Percentiles rank a stretch among this genome's conserved stretches.
Evolutionary conservation across 2,797 vertebrate genomes (phyloP).

Genomic region (Myioborus miniatus): DNA sequence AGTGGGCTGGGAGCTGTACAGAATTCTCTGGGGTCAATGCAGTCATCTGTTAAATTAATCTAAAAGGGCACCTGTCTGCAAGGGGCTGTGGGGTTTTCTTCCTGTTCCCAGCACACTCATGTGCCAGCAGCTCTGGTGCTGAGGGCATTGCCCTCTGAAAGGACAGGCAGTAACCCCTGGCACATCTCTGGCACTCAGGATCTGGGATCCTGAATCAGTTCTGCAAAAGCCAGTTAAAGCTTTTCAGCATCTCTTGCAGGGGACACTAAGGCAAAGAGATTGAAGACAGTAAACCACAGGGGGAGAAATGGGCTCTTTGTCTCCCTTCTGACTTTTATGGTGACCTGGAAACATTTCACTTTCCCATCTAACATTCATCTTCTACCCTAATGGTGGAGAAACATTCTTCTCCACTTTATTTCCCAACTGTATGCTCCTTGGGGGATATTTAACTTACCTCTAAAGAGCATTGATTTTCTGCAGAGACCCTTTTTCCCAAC

Average conservation of each 20-base stretch:
- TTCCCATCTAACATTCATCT: neutral
- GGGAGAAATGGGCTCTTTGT: neutral
- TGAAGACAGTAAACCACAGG: neutral
- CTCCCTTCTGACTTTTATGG: neutral
- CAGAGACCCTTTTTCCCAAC: neutral
- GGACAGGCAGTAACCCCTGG: neutral
- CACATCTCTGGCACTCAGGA: neutral
- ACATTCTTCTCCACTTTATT: neutral
- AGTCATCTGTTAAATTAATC: neutral
- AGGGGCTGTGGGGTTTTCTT: neutral
- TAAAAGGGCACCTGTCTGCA: neutral
- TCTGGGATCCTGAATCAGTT: neutral
- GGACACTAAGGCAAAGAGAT: neutral
- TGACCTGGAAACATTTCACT: neutral
- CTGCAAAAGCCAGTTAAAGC: neutral
- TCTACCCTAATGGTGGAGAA: neutral
- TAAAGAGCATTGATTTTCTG: neutral
- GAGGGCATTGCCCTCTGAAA: accelerated
- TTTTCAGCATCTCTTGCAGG: neutral
- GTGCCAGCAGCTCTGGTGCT: accelerated
- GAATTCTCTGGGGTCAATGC: neutral
- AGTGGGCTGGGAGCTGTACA: neutral
- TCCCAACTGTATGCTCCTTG: neutral
- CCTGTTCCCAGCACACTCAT: neutral
- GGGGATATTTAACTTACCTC: neutral